A percentile compares a stretch with the other conserved stretches of the same genome.
phyloP scores from a whole-genome alignment of 2,797 vertebrate genomes.

The Ptychobarbus kaznakovi region DNA sequence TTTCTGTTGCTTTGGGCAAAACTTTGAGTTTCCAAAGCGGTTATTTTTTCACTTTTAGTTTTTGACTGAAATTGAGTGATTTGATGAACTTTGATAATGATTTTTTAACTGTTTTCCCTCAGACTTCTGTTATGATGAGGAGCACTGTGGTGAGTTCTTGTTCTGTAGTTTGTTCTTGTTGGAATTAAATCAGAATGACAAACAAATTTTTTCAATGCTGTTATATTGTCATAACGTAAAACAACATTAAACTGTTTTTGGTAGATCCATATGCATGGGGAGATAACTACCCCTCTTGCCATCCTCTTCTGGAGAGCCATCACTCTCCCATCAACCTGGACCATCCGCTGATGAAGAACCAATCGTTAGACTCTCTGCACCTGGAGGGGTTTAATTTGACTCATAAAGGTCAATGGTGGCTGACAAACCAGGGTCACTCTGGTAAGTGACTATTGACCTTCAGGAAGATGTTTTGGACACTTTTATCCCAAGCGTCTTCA shows the following conservation, averaged over 20 bases:
- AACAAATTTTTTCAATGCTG: not conserved
- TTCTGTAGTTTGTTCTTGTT: not conserved
- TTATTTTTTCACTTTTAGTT: not conserved
- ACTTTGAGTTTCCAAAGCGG: not conserved
- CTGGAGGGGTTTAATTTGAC: constrained; percentile 81
- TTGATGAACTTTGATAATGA: not conserved
- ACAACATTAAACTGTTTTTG: not conserved
- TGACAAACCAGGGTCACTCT: constrained; percentile 83
- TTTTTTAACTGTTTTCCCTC: constrained; percentile 43
- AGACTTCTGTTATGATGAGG: constrained; percentile 77
- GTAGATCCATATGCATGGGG: constrained; percentile 79
- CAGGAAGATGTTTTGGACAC: not conserved
- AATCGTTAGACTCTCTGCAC: constrained; percentile 73
- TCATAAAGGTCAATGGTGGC: constrained; percentile 81
- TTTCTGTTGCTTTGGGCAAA: not conserved
- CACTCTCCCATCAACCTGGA: constrained; percentile 88
- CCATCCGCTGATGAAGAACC: constrained; percentile 69
- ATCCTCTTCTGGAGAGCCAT: constrained; percentile 71
- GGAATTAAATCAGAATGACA: not conserved
- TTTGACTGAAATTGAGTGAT: not conserved
- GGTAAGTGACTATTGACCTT: constrained; percentile 68
- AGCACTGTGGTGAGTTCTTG: constrained; percentile 74
- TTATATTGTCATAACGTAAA: not conserved
- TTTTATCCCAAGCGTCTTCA: not conserved
- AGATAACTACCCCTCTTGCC: constrained; percentile 73